Evolutionary conservation across 2,797 vertebrate species (phyloP).

Genomic region (Clangula hyemalis): DNA sequence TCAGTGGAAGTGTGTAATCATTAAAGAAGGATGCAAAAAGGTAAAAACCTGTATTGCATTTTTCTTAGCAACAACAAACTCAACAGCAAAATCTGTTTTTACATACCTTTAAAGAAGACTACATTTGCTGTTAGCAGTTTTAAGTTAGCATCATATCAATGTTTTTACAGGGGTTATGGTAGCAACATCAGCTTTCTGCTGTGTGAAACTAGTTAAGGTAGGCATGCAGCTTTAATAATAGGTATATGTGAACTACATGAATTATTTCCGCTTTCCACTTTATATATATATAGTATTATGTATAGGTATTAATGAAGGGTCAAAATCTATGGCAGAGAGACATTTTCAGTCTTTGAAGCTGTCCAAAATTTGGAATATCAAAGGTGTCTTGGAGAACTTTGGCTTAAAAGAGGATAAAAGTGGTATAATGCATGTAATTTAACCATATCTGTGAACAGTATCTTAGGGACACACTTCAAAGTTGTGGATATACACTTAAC

Average conservation of each 20-base stretch:
- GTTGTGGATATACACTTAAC: background rate
- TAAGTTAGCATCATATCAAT: background rate
- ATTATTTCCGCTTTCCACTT: background rate
- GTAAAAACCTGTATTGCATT: background rate
- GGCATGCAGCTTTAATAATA: background rate
- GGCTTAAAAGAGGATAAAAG: background rate
- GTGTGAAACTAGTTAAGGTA: background rate
- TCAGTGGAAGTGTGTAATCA: background rate
- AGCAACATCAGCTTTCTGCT: background rate
- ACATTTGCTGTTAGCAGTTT: background rate
- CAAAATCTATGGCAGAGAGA: background rate
- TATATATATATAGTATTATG: fast-evolving
- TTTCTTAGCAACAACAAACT: background rate
- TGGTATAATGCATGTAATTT: background rate
- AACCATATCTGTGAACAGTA: background rate
- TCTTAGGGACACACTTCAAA: background rate
- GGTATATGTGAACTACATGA: background rate
- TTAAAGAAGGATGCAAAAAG: background rate
- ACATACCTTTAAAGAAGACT: background rate
- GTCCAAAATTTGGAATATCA: background rate
- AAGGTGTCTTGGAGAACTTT: background rate
- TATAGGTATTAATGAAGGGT: background rate
- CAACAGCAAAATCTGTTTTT: background rate
- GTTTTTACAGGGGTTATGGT: background rate
- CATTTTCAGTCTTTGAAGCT: background rate